Evolutionary conservation across 2,113 vertebrate species (phyloP).

Genomic region (Condylura cristata): DNA sequence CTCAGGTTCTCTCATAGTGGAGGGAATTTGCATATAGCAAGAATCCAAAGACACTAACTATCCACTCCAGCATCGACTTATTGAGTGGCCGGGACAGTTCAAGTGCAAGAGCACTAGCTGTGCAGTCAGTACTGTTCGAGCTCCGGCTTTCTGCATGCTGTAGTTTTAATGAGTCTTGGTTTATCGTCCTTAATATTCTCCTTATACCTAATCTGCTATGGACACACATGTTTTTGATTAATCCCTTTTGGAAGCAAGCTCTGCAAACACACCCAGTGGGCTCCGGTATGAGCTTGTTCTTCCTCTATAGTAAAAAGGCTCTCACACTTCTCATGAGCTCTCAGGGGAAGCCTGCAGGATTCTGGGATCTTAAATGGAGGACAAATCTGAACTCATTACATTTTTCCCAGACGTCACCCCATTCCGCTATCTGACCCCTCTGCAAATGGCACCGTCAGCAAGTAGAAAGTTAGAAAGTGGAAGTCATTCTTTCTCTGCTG

Average conservation of each 20-base stretch:
- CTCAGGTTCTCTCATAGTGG: fast-evolving
- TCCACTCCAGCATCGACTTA: fast-evolving
- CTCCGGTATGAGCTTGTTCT: neutral
- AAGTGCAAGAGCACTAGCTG: neutral
- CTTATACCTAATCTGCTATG: fast-evolving
- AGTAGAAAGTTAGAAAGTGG: neutral
- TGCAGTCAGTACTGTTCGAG: fast-evolving
- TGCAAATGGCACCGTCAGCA: too few relatives aligned
- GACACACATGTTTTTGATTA: neutral
- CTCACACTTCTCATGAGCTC: neutral
- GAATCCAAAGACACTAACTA: neutral
- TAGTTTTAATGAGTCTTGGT: neutral
- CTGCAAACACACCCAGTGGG: neutral
- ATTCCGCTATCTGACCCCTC: neutral
- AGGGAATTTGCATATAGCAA: neutral
- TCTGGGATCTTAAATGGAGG: neutral
- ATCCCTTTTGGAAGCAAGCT: neutral
- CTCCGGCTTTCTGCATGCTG: neutral
- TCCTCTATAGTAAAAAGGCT: neutral
- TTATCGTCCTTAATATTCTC: neutral
- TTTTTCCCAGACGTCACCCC: neutral
- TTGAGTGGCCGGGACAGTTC: fast-evolving
- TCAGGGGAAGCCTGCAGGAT: neutral
- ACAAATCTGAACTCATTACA: neutral
- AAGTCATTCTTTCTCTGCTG: neutral